Evolutionary conservation across 2,888 invertebrate species (phyloP).

Genomic region (Hydropsyche betteni): DNA sequence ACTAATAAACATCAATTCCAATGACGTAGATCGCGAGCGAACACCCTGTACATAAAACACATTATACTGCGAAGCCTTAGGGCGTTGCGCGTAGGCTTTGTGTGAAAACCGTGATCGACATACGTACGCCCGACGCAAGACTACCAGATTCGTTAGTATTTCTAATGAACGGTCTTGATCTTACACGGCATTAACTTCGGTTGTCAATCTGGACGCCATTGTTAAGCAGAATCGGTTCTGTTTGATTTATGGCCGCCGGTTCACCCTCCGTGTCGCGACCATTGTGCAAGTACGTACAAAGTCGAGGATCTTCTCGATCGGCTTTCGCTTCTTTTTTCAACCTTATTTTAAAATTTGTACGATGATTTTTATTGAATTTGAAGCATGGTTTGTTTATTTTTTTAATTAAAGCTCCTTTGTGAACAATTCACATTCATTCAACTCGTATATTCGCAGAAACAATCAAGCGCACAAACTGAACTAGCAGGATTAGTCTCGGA

Average conservation of each 20-base stretch:
- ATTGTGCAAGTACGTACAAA: neutral
- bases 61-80: neutral
- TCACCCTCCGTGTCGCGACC: neutral
- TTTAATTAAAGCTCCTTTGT: too few relatives aligned
- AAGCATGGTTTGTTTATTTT: neutral
- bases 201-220: conserved; percentile 49
- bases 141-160: conserved; percentile 40
- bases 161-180: conserved; percentile 42
- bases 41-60: neutral
- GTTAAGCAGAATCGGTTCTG: conserved; percentile 44
- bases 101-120: conserved; percentile 23
- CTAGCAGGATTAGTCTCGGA: too few relatives aligned
- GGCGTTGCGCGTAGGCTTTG: neutral
- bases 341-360: neutral
- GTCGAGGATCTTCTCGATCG: neutral
- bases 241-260: conserved; percentile 47
- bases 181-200: conserved; percentile 40
- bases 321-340: neutral
- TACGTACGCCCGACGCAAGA: neutral
- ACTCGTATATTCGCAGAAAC: too few relatives aligned
- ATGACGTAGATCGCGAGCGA: neutral
- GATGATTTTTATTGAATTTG: neutral
- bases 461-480: too few relatives aligned
- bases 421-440: too few relatives aligned
- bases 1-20: too few relatives aligned